A percentile compares a stretch with the other conserved stretches of the same genome.
These are phyloP conservation scores for Squalus acanthias DNA, from an alignment of 2,797 vertebrate genomes.

Conservation along the genomic window DNA sequence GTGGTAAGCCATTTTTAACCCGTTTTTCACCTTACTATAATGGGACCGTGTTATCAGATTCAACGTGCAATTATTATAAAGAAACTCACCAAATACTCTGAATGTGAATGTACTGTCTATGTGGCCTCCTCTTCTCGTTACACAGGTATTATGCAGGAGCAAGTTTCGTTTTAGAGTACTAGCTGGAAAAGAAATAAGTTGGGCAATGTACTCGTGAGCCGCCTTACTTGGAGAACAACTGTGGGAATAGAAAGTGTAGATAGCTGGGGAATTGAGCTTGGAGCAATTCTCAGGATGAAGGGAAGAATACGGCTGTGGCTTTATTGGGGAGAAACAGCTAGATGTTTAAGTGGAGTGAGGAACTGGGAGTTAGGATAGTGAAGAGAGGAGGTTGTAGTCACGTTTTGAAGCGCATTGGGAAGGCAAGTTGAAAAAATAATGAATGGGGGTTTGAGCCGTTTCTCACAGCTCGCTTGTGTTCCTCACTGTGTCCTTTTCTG, in stretches of 20 bases:
- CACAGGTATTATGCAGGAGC: background rate
- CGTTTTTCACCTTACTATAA: background rate
- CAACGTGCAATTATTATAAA: background rate
- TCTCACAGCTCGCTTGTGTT: background rate
- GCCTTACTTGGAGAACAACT: background rate
- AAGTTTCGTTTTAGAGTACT: background rate
- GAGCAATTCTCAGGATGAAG: background rate
- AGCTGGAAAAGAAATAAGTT: background rate
- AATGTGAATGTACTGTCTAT: background rate
- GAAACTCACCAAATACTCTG: background rate
- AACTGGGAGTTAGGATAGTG: background rate
- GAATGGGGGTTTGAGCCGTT: background rate
- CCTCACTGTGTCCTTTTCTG: background rate
- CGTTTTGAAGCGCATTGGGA: background rate
- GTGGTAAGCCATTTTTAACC: conserved; percentile 63
- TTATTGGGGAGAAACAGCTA: background rate
- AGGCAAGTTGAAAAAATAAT: background rate
- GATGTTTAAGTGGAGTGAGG: background rate
- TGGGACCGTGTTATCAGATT: too few species aligned
- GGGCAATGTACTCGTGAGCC: background rate
- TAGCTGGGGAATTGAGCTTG: background rate
- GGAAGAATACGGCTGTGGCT: background rate
- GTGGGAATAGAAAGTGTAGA: background rate
- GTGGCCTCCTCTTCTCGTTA: background rate
- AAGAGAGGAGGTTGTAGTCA: background rate